Conservation (phyloP, 2,113 vertebrate genomes). For the Hippopotamus amphibius region DNA sequence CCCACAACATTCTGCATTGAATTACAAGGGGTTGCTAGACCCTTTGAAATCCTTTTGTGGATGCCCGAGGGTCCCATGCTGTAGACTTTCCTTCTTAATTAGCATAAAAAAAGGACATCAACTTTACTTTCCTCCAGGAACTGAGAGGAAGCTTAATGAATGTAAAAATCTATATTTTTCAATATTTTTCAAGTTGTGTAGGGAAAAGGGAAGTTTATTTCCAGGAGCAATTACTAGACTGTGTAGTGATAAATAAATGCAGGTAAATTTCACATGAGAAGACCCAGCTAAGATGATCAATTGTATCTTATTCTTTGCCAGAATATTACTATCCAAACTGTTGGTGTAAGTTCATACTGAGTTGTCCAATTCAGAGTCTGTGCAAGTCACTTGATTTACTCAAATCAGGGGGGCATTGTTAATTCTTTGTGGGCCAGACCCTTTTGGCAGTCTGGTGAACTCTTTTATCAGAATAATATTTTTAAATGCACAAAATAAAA, state of each 20-base stretch:
- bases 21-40: neutral
- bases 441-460: neutral
- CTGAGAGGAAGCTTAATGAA: slow-evolving; percentile 13
- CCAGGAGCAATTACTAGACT: neutral
- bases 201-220: neutral
- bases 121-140: slow-evolving; percentile 35
- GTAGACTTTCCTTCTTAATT: slow-evolving; percentile 37
- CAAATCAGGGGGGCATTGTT: neutral
- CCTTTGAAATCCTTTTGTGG: neutral
- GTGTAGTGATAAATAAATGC: neutral
- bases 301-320: neutral
- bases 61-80: neutral
- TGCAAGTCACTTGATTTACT: neutral
- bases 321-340: neutral
- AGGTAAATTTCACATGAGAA: neutral
- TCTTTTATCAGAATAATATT: slow-evolving; percentile 12
- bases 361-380: neutral
- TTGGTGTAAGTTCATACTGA: neutral
- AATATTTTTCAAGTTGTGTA: neutral
- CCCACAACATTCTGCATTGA: neutral
- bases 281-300: neutral
- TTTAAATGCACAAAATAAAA: slow-evolving; percentile 35
- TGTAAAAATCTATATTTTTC: neutral
- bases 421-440: neutral
- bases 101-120: slow-evolving; percentile 31